These are phyloP conservation scores for Lobophora halterata DNA, from an alignment of 2,888 invertebrate genomes.

Conservation along the genomic window DNA sequence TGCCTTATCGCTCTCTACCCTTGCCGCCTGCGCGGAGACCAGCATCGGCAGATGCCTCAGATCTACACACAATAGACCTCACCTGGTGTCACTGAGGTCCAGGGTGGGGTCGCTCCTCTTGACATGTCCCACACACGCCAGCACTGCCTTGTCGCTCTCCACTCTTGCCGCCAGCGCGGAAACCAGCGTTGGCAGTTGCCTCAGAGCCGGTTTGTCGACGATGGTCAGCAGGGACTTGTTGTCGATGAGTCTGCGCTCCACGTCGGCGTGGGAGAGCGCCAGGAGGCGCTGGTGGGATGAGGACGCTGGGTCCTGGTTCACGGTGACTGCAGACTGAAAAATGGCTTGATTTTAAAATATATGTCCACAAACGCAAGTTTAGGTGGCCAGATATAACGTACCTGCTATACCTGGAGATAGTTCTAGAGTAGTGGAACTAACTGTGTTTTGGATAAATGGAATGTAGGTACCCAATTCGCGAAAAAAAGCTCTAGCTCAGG, in stretches of 20 bases:
- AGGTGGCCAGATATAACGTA: no score
- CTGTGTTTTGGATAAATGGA: no score
- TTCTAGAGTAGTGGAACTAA: no score
- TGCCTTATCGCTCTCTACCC: no score
- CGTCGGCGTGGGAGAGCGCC: slow-evolving; percentile 90
- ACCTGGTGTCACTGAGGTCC: slow-evolving; percentile 83
- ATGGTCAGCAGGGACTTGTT: slow-evolving; percentile 94
- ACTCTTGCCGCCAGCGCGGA: slow-evolving; percentile 88
- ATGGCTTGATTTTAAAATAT: not conserved
- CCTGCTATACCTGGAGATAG: no score
- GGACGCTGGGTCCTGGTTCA: slow-evolving; percentile 87
- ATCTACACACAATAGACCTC: slow-evolving; percentile 18
- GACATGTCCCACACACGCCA: slow-evolving; percentile 86
- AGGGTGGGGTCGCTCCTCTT: slow-evolving; percentile 82
- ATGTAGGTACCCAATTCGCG: no score
- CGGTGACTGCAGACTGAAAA: slow-evolving; percentile 71
- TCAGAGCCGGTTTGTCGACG: slow-evolving; percentile 89
- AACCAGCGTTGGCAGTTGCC: slow-evolving; percentile 86
- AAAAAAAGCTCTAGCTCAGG: no score
- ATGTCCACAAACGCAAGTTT: not conserved
- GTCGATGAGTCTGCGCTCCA: slow-evolving; percentile 94
- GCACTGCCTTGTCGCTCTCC: slow-evolving; percentile 94
- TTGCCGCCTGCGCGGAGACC: no score
- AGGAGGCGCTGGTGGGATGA: slow-evolving; percentile 94
- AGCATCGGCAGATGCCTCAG: not conserved